Conservation (phyloP, 1,140 invertebrate species). For the Zaprionus taronus region DNA sequence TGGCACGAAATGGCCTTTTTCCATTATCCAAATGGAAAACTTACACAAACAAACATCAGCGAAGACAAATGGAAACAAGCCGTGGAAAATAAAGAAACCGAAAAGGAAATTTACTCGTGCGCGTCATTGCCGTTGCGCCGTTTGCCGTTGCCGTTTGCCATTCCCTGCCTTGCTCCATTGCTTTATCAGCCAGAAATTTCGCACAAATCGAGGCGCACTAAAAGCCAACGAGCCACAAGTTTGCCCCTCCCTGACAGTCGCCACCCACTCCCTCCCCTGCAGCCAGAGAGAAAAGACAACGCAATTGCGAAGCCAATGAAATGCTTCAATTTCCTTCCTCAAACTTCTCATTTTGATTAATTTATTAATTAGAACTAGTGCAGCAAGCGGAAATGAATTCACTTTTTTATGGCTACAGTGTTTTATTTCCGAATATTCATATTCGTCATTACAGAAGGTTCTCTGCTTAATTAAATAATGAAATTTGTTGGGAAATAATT, state of each 20-base stretch:
- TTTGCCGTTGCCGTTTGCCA: not conserved
- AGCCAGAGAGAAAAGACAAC: not conserved
- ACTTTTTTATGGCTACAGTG: conserved; percentile 13
- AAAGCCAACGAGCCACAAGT: conserved; percentile 55
- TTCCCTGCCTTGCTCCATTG: conserved; percentile 51
- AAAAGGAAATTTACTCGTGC: conserved; percentile 76
- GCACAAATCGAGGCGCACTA: conserved; percentile 69
- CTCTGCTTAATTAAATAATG: conserved; percentile 1
- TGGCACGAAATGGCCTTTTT: conserved; percentile 84
- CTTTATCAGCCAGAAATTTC: conserved; percentile 77
- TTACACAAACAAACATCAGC: conserved; percentile 66
- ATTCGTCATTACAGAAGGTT: conserved; percentile 22
- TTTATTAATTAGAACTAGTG: conserved; percentile 67
- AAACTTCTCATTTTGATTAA: not conserved
- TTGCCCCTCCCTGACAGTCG: conserved; percentile 2
- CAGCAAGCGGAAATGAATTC: conserved; percentile 8
- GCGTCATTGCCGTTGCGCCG: conserved; percentile 55
- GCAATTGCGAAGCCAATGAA: conserved; percentile 33
- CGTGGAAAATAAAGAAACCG: conserved; percentile 62
- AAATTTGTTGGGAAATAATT: not conserved
- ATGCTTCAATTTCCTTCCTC: conserved; percentile 38
- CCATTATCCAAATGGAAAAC: conserved; percentile 84
- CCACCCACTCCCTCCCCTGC: not conserved
- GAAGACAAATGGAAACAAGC: conserved; percentile 58
- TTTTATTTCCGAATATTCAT: conserved; percentile 2